Evolutionary conservation across 53 echinoderm and acorn worm species (phyloP), one percentile per base, ranked within the genome.

Genomic region (Holothuria leucospilota): DNA sequence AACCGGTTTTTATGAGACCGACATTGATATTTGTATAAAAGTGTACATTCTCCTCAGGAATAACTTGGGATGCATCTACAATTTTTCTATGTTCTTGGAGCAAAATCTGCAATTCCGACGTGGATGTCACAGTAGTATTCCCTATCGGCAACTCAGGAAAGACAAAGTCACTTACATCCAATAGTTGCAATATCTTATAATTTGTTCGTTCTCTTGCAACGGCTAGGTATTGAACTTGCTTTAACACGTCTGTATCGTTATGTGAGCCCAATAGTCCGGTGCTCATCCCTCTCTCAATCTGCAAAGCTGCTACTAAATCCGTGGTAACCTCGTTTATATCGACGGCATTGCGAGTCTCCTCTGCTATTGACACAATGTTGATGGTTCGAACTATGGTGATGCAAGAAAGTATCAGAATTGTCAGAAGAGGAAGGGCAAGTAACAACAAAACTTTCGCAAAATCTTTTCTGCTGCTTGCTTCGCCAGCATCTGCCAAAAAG

Each of bases 11-110:
- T n/a, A 94, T 72, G 27, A 94, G 56, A 13, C 71, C 92, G 18
- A 68, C 29, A 73, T 87, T 94, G 49, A 94, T 75, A 23, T 72
- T 25, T 13, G 94, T 92, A 52, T 92, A 94, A 60, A 85, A 94
- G 8, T 58, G 68, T 18, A 94, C 90, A 80, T 59, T 87, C 4
- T 81, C 21, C 29, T 78, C 78, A 13, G 78, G 78, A 13, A 20
- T 24, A 2, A 56, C 26, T 27, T 16, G 14, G 1, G 25, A 59
- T 13, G 26, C 25, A 29, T 78, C 78, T 59, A 78, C 78, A 7
- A 13, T 9, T 20, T 53, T 25, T 13, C 78, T 42, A 59, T 78
- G 78, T 5, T 28, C 25, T 29, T 20, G 42, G 13, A 78, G 59
- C 23, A 23, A 30, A 6, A 6, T 8, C 39, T 13, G 21, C 16